Base-by-base conservation (phyloP, 2,113 vertebrate species). In the Mesembrinibis cayennensis region DNA sequence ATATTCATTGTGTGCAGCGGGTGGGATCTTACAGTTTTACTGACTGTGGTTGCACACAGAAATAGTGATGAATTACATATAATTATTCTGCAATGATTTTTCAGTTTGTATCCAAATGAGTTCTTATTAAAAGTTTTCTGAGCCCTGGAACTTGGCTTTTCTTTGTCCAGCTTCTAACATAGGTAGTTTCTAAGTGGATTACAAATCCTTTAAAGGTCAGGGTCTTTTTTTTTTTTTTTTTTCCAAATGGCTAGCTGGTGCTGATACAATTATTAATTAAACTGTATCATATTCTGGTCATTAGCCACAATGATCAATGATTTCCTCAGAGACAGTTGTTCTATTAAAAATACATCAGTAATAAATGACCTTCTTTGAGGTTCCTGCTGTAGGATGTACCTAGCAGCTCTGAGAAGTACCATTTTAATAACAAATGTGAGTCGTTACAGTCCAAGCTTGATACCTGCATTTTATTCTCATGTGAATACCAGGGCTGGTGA, bases 181-280 rank as follows among this genome's bases (percentile, higher is more conserved):
- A 84, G 59, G 29, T 55, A 74, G 22, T 66, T 93, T 83, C 25
- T 73, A 87, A 92, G 34, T 38, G 27, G 18, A 87, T 56, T 78
- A 56, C 18, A 86, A 95, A 74, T 13, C 38, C 42, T 70, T 69
- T 52, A 86, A 93, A 91, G 53, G 91, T 83, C 87, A 86, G 29
- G 61, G 30, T 82, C 32, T 40, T 36, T 38, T 91, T 93, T 50
- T 36, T 38, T 91, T 93, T 50, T 42, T 42, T 80, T 40, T 38
- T 38, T 9, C 38, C n/a, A 67, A 82, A 86, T 65, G n/a, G n/a
- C 18, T 92, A 77, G 71, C 56, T 73, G 50, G 14, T 80, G 22
- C 63, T 92, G 58, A 45, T 93, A 81, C 12, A 95, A 49, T 85
- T 92, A 78, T 89, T 82, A 96, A 96, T 97, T 96, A 91, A 93